Base-by-base conservation (phyloP, 2,797 vertebrate species). In the Darevskia nairensis region DNA sequence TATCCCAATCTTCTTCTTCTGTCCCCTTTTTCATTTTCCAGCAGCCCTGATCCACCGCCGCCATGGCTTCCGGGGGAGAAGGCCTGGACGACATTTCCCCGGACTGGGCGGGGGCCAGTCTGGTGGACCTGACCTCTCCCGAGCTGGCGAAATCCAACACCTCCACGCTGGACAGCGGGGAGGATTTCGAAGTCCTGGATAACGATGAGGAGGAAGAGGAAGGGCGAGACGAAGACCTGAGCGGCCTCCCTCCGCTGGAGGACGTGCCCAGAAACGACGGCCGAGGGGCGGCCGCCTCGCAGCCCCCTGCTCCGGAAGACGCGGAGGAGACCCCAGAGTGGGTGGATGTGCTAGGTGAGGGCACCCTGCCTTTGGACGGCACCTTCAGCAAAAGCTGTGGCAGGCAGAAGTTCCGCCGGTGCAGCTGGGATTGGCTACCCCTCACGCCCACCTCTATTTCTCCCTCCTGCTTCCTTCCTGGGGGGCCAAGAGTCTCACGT, bases 171-270 rank as follows among this genome's bases (percentile, higher is more conserved):
- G 98, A 98, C 94, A 97, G 97, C 50, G 96, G 96, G 6, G 98
- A 99, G 88, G 98, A 99, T 93, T 98, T 99, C 27, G 98, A 99
- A 92, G 97, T 98, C 39, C 95, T 98, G 82, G 96, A 98, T 13
- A 93, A 92, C 2, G 91, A 93, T 1, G 96, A 95, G 4, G 39
- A 21, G 1, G 95, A 95, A 5, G 69, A 69, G 68, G 68, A 80
- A 8, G 64, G n/a, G 0, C 95, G 93, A 0, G 96, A 97, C 1
- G 97, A 97, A 1, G 98, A 98, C 64, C 41, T 97, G 55, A 96
- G 94, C 29, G 98, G 98, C 59, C 97, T 98, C 46, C 98, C 98
- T 0, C 98, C 98, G 4, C 96, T 99, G 89, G 98, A 99, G 94
- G 98, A 98, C 39, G 94, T 98, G 3, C 92, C 95, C 84, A 90